Base-by-base conservation (phyloP, 2,113 vertebrate genomes). In the Plectropomus leopardus region DNA sequence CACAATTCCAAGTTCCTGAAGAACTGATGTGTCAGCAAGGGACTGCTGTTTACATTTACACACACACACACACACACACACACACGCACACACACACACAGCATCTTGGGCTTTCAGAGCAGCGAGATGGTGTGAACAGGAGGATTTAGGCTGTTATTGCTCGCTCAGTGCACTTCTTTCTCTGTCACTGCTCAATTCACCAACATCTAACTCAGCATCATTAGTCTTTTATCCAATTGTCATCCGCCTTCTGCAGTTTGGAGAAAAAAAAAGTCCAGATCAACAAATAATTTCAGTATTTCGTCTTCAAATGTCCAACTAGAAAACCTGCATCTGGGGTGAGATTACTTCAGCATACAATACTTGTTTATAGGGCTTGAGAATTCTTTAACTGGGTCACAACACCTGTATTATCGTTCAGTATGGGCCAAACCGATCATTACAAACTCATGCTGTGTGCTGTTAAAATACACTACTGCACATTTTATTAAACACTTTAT, bases 1-100 rank as follows among this genome's bases (percentile, higher is more conserved):
- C 82, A 86, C 71, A 84, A 76, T 70, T 59, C 61, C 50, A 88
- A 88, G 78, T 88, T 90, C 83, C 68, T 82, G 81, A 72, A 87
- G 78, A 86, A 89, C 68, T 85, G 84, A 78, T 69, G 2, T 64
- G 71, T 90, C 85, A 86, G 85, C 88, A 85, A 69, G 15, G 30
- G 64, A 40, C 80, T 65, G 69, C 77, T 82, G 80, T 78, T 69
- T 54, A 65, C 79, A 86, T 76, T 78, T 30, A 68, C 68, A 72
- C 53, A 24, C 51, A 28, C 65, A 69, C 64, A 66, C 42, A 65
- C 72, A 78, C 65, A 55, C 64, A 72, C 65, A 59, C 21, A 47
- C 23, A 44, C 63, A 78, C 10, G 28, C 23, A 44, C 26, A 48
- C 26, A 32, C 64, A 67, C 63, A 65, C 61, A 64, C 57, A 71